These are phyloP conservation scores for Selene dorsalis DNA, from an alignment of 2,797 vertebrate species.

Conservation along the genomic window DNA sequence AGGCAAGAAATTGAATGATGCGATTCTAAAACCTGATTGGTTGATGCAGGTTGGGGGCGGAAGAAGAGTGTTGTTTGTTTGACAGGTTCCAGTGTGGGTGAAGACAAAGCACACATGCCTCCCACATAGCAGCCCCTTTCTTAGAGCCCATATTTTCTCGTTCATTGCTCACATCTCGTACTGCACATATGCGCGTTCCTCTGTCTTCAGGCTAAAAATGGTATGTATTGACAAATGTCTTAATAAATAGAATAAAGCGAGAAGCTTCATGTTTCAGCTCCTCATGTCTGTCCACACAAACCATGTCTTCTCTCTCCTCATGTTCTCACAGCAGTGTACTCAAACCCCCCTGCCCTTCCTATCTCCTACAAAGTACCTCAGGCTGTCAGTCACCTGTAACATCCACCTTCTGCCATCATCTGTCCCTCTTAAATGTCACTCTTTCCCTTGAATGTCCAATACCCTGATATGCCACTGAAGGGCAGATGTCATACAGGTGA, in stretches of 20 bases:
- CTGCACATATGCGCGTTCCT: constrained; percentile 18
- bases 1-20: constrained; percentile 40
- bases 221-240: background rate
- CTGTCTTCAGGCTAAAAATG: constrained; percentile 47
- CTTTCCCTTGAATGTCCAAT: constrained; percentile 33
- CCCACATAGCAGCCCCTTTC: constrained; percentile 62
- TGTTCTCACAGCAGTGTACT: constrained; percentile 1
- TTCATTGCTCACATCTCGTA: constrained; percentile 39
- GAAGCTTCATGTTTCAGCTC: constrained; percentile 15
- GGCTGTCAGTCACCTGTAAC: constrained; percentile 35
- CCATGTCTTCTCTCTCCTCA: constrained; percentile 2
- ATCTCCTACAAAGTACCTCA: constrained; percentile 10
- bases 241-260: constrained; percentile 31
- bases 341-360: constrained; percentile 6
- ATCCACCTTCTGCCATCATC: constrained; percentile 33
- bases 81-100: constrained; percentile 75
- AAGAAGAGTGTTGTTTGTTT: constrained; percentile 61
- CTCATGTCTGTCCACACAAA: background rate
- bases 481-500: background rate
- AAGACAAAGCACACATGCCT: constrained; percentile 69
- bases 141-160: constrained; percentile 49
- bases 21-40: constrained; percentile 39
- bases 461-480: constrained; percentile 19
- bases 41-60: constrained; percentile 59
- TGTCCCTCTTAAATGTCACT: constrained; percentile 45